Evolutionary conservation across 2,113 vertebrate species (phyloP).

Genomic region (Donacobius atricapilla): DNA sequence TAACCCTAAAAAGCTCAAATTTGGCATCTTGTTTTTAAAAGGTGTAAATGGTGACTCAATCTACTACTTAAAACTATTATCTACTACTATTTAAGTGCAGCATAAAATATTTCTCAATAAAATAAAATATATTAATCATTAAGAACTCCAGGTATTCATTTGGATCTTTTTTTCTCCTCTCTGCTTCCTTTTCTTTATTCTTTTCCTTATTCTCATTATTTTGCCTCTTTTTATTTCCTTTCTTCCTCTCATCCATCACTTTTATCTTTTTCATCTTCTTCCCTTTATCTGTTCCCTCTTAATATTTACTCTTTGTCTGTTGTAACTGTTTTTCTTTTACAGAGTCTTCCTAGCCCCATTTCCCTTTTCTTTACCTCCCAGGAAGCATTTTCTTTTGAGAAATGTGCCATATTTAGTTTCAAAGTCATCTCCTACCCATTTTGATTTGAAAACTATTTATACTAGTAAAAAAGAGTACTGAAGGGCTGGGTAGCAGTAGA

Average conservation of each 20-base stretch:
- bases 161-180: background rate
- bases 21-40: background rate
- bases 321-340: background rate
- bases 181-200: background rate
- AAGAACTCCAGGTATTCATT: background rate
- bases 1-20: background rate
- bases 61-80: background rate
- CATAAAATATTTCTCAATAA: background rate
- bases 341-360: background rate
- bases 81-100: background rate
- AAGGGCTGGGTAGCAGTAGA: background rate
- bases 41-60: background rate
- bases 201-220: slow-evolving; percentile 26
- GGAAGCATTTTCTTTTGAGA: background rate
- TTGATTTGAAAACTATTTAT: slow-evolving; percentile 1
- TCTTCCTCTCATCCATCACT: slow-evolving; percentile 40
- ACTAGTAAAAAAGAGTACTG: background rate
- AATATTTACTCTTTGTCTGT: background rate
- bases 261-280: slow-evolving; percentile 32
- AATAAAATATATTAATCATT: background rate
- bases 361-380: background rate
- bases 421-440: background rate
- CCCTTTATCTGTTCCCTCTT: background rate
- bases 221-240: background rate
- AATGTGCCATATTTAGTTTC: background rate